Percentiles rank a stretch among this genome's conserved stretches.
phyloP scores from a whole-genome alignment of 2,888 invertebrate genomes.

The Caenorhabditis sp. region DNA sequence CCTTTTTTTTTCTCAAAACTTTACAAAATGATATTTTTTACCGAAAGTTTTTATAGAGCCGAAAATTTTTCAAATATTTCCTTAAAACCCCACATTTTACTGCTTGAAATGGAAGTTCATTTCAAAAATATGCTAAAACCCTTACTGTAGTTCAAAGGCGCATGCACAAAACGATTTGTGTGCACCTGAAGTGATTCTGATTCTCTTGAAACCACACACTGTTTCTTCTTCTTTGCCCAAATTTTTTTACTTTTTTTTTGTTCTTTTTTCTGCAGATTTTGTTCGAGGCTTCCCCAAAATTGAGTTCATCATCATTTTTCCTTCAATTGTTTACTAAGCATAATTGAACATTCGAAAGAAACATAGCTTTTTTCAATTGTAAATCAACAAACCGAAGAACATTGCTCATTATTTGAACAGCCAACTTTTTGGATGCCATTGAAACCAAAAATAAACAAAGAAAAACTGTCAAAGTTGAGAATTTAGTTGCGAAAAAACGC shows the following conservation, averaged over 20 bases:
- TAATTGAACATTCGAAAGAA: no score
- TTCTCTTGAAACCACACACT: no score
- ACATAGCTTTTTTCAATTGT: not conserved
- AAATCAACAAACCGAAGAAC: not conserved
- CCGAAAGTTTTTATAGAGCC: no score
- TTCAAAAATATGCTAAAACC: not conserved
- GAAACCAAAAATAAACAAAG: not conserved
- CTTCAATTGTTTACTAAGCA: not conserved
- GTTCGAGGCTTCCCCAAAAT: not conserved
- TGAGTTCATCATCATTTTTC: not conserved
- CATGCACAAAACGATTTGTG: not conserved
- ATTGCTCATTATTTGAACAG: not conserved
- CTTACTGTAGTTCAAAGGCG: not conserved
- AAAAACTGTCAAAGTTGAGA: not conserved
- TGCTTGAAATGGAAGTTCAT: no score
- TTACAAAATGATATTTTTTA: no score
- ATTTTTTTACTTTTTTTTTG: not conserved
- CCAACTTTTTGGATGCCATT: not conserved
- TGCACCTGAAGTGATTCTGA: no score
- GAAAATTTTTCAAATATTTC: no score
- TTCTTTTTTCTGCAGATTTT: not conserved
- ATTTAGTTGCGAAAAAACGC: not conserved
- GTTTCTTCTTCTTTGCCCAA: no score
- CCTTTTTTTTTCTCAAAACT: no score
- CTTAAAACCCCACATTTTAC: no score